Evolutionary conservation across 2,888 invertebrate genomes (phyloP).

Genomic region (Notodonta dromedarius): DNA sequence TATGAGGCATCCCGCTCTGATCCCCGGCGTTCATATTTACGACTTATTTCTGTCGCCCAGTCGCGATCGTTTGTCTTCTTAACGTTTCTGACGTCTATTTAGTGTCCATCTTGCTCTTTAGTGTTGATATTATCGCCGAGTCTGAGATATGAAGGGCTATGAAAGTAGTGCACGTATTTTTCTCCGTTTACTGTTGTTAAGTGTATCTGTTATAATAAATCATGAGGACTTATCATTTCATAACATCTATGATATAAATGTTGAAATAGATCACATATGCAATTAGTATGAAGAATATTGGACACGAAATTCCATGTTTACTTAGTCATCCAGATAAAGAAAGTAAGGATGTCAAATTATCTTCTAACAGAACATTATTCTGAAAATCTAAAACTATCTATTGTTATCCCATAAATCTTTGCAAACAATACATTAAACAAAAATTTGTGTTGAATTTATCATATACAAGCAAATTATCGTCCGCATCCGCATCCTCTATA

Average conservation of each 20-base stretch:
- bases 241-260: too few relatives aligned
- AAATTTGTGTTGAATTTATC: neutral
- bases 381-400: too few relatives aligned
- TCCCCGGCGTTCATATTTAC: conserved; percentile 1
- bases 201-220: too few relatives aligned
- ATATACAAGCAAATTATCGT: neutral
- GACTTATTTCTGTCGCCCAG: conserved; percentile 7
- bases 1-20: neutral
- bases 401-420: too few relatives aligned
- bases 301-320: too few relatives aligned
- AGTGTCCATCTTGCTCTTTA: conserved; percentile 23
- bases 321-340: too few relatives aligned
- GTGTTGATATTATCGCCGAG: neutral
- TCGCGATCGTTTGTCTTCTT: conserved; percentile 16
- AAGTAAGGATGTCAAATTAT: too few relatives aligned
- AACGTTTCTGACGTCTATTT: neutral
- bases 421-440: neutral
- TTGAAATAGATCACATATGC: too few relatives aligned
- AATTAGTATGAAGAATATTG: too few relatives aligned
- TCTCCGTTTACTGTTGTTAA: neutral
- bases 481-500: neutral
- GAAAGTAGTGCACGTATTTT: conserved; percentile 7
- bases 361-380: too few relatives aligned
- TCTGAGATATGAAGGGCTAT: neutral
- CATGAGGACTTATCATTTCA: too few relatives aligned